These are phyloP conservation scores for Ophion ventricosus DNA, from an alignment of 2,888 invertebrate species.

Conservation along the genomic window DNA sequence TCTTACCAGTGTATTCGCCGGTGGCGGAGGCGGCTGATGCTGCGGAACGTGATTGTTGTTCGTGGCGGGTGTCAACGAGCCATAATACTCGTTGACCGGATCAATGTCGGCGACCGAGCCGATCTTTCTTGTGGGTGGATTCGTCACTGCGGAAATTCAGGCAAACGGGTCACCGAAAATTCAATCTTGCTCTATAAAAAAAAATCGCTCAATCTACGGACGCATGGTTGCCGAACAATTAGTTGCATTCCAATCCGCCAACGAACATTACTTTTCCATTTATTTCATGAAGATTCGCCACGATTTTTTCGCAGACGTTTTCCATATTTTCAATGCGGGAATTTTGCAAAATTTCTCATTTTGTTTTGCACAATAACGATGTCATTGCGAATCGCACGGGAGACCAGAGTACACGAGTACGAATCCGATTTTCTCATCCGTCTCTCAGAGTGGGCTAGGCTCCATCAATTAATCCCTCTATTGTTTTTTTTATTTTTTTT, in stretches of 20 bases:
- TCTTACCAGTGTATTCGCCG: constrained; percentile 78
- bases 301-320: no score
- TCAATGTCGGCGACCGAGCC: constrained; percentile 98
- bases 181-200: background rate
- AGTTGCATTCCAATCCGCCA: background rate
- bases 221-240: background rate
- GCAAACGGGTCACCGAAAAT: background rate
- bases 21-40: constrained; percentile 76
- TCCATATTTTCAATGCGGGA: no score
- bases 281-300: no score
- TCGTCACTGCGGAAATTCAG: constrained; percentile 83
- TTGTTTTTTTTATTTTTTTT: no score
- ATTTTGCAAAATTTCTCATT: no score
- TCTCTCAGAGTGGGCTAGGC: no score
- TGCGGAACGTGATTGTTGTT: constrained; percentile 82
- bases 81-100: constrained; percentile 95
- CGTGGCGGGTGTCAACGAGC: constrained; percentile 86
- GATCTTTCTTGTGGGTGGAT: constrained; percentile 87
- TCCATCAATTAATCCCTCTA: no score
- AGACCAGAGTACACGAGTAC: no score
- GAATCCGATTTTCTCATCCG: no score
- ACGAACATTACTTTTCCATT: no score
- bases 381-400: no score
- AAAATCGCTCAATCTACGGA: background rate
- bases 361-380: no score